phyloP scores from a whole-genome alignment of 2,113 vertebrate species.

The Tiliqua scincoides region DNA sequence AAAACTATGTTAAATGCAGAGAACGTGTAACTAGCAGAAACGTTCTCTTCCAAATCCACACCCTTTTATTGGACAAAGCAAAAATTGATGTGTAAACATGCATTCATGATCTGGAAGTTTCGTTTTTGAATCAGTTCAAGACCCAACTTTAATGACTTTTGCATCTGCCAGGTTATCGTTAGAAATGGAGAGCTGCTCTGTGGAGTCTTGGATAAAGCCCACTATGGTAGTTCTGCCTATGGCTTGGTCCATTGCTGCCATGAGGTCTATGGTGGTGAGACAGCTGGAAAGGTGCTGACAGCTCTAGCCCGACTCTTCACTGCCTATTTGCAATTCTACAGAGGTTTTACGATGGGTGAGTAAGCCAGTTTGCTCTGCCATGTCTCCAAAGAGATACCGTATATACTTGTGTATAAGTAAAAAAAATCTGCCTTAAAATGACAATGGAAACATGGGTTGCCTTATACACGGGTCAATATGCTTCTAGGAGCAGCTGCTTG shows the following conservation, averaged over 20 bases:
- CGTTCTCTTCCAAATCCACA: background rate
- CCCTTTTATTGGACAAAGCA: background rate
- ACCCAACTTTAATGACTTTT: background rate
- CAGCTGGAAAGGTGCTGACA: conserved; percentile 90
- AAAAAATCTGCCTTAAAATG: too few relatives aligned
- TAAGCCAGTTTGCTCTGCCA: background rate
- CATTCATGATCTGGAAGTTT: background rate
- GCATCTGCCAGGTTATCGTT: conserved; percentile 85
- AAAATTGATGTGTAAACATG: background rate
- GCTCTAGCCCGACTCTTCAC: conserved; percentile 96
- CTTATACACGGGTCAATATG: too few relatives aligned
- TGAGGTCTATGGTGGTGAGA: conserved; percentile 92
- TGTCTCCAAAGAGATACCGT: background rate
- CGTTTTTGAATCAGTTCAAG: background rate
- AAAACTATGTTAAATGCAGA: too few relatives aligned
- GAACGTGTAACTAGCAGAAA: too few relatives aligned
- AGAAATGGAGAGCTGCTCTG: conserved; percentile 89
- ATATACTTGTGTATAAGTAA: too few relatives aligned
- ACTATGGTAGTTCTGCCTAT: conserved; percentile 95
- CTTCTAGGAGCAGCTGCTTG: too few relatives aligned
- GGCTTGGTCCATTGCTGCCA: conserved; percentile 97
- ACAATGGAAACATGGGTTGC: too few relatives aligned
- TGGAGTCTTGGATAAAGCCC: conserved; percentile 95
- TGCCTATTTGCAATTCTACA: conserved; percentile 93
- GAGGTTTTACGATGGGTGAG: conserved; percentile 95